Base-by-base conservation (phyloP, 37 sponge, comb jelly and placozoan species). In the Beroe ovata region DNA sequence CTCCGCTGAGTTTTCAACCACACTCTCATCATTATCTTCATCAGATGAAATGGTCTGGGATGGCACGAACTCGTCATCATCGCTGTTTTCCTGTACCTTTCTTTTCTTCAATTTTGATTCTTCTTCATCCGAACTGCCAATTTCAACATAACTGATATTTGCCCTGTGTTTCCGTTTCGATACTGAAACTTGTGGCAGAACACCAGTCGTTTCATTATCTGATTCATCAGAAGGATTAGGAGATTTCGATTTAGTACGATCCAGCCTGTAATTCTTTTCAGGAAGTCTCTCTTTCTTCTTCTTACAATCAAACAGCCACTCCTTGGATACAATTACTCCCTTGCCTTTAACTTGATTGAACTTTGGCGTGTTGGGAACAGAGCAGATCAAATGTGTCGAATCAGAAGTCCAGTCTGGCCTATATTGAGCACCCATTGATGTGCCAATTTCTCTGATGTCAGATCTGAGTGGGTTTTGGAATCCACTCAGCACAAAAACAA, bases 271-370 rank as follows among this genome's bases (percentile, higher is more conserved):
- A 3, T 40, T 77, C 16, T 20, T 23, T 26, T 77, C 84, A 39
- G 84, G 38, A 20, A 77, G 1, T 42, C 84, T 11, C 21, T 1
- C n/a, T 40, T 23, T 39, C 54, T 39, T 14, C 25, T 77, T 77
- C 22, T 42, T 39, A 25, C 84, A 77, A 42, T 77, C 84, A 77
- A 77, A 77, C 8, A 77, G 29, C 84, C 84, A 77, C 47, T 77
- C 84, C 54, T 77, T 77, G 11, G 23, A 1, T 8, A 77, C 84
- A 23, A 77, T 77, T 1, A 77, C 41, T 3, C 84, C 84, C 54
- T 77, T 77, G 6, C 84, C 84, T 77, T 77, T 77, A 1, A 77
- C 84, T 23, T 77, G 84, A 26, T 77, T 77, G 54, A 42, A 77
- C 21, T 77, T 77, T 22, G 84, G 84, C 20, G 84, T 77, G 23